Base-by-base conservation (phyloP, 2,797 vertebrate species). In the Chelidonichthys spinosus region DNA sequence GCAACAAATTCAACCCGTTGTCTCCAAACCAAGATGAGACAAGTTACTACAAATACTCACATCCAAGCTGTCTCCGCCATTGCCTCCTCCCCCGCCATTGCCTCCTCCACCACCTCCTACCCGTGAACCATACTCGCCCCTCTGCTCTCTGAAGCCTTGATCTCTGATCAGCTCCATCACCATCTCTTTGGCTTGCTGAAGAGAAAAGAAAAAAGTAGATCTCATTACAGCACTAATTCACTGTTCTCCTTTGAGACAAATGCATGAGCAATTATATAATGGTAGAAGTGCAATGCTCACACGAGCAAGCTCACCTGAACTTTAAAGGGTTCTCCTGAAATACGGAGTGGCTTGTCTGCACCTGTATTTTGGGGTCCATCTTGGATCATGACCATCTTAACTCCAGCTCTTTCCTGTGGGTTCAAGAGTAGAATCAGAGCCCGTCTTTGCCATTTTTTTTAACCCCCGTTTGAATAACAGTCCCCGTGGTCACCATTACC, bases 341-440 rank as follows among this genome's bases (percentile, higher is more conserved):
- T 99, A 84, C 98, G 95, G 71, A 99, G 97, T 25, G 98, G 98
- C 85, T 99, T 99, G 92, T 99, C 98, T 76, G 97, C 96, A 5
- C 98, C 98, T 67, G 98, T 99, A 90, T 99, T 99, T 85, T 99
- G 98, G 14, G 98, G 98, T 5, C 98, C 98, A 47, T 99, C 98
- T 86, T 99, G 98, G 91, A 99, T 99, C 98, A 99, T 99, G 36
- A 99, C 98, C 98, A 99, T 99, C 92, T 99, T 99, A 62, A 99
- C 98, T 70, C 98, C 98, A 50, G 97, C 96, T 58, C 98, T 94
- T 71, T 99, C 98, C 98, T 99, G 58, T 14, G 69, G 11, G 36
- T 17, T n/a, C 52, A 7, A 32, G 3, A 66, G 3, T 42, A 32
- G 4, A 56, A 63, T 42, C 3, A 55, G 17, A 32, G 2, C 6